phyloP scores from a whole-genome alignment of 2,113 vertebrate species.

The Catharus bicknelli region DNA sequence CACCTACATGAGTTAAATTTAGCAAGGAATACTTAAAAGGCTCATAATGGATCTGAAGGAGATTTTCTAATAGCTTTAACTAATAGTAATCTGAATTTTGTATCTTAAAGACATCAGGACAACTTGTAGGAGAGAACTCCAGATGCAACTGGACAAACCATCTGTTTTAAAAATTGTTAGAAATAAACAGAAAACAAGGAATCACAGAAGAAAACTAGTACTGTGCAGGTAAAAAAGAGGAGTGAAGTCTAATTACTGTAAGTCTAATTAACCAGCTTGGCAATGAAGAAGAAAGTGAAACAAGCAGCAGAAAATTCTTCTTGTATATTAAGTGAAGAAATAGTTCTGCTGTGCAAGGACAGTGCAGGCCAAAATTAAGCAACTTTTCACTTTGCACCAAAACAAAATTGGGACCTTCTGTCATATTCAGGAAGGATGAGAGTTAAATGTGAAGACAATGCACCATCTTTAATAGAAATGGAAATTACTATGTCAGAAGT shows the following conservation, averaged over 20 bases:
- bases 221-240: background rate
- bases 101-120: background rate
- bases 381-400: background rate
- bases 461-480: background rate
- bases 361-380: background rate
- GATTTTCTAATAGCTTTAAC: background rate
- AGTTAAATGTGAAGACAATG: background rate
- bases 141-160: background rate
- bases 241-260: background rate
- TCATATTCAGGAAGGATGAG: background rate
- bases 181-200: background rate
- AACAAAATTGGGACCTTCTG: background rate
- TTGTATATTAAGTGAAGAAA: background rate
- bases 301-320: background rate
- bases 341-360: background rate
- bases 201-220: background rate
- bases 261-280: background rate
- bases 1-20: background rate
- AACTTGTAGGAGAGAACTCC: background rate
- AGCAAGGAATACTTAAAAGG: background rate
- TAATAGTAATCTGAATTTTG: background rate
- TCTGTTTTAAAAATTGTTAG: background rate
- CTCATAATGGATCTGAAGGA: background rate
- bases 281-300: background rate
- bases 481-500: background rate